Evolutionary conservation across 2,888 invertebrate genomes (phyloP).

Genomic region (Caenorhabditis wallacei): DNA sequence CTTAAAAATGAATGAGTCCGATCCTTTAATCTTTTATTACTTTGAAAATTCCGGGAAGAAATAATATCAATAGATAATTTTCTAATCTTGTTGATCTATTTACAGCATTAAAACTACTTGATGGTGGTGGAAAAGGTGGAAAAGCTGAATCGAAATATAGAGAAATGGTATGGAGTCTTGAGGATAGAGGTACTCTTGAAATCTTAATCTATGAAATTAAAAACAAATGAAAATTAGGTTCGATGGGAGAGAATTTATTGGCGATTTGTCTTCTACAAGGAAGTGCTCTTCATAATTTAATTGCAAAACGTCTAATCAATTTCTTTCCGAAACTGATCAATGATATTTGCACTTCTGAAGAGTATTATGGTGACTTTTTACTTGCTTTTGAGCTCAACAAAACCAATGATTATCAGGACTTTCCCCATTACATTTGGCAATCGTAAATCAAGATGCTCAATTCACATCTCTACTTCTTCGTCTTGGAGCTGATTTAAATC

Average conservation of each 20-base stretch:
- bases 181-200: slow-evolving; percentile 66
- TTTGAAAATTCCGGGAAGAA: background rate
- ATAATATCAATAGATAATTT: background rate
- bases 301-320: slow-evolving; percentile 92
- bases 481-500: slow-evolving; percentile 92
- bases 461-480: slow-evolving; percentile 97
- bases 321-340: slow-evolving; percentile 95
- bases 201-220: background rate
- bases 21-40: slow-evolving; percentile 2
- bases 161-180: slow-evolving; percentile 76
- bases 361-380: slow-evolving; percentile 77
- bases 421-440: slow-evolving; percentile 91
- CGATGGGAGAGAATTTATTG: slow-evolving; percentile 92
- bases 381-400: background rate
- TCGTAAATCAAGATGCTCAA: slow-evolving; percentile 97
- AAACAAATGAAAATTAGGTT: slow-evolving; percentile 13
- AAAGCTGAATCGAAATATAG: slow-evolving; percentile 86
- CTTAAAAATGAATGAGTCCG: background rate
- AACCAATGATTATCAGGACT: slow-evolving; percentile 60
- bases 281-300: slow-evolving; percentile 80
- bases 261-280: slow-evolving; percentile 88
- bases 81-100: background rate
- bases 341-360: slow-evolving; percentile 79
- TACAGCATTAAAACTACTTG: slow-evolving; percentile 81
- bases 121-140: slow-evolving; percentile 78